Base-by-base conservation (phyloP, 1,140 invertebrate species). In the Prorops nasuta region DNA sequence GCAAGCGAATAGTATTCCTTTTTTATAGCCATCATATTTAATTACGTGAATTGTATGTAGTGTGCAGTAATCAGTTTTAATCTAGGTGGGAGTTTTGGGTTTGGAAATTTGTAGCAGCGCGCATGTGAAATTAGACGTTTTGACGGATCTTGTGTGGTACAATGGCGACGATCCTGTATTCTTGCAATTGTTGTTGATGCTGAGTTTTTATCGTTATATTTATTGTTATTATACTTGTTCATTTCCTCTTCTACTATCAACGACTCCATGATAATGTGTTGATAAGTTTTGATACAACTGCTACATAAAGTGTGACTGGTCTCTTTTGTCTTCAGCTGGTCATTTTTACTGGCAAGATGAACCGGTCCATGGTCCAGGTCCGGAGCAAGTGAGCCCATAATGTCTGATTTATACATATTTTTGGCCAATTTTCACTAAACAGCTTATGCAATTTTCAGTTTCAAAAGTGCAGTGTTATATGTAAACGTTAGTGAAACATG, bases 71-170 rank as follows among this genome's bases (percentile, higher is more conserved):
- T 20, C 8, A 3, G 36, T 10, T 8, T 19, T 28, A 35, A 51
- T 31, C 49, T 18, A 7, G 12, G 14, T n/a, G 49, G 45, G 42
- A 40, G 42, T 20, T 17, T 15, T 45, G 14, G n/a, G 17, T 2
- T 9, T 36, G 28, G 10, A 3, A 4, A 28, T 31, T 35, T 3
- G 24, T 10, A 12, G 9, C n/a, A 20, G 41, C 17, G 52, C 28
- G 37, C 20, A 54, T 54, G 42, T 51, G 49, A 45, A 45, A 51
- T 36, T 18, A 35, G 20, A 32, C 7, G 41, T 54, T 54, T 54
- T 54, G 41, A 54, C 47, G 47, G 51, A 54, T 50, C 24, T 34
- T 24, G 49, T 43, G 41, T 49, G 43, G n/a, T n/a, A 53, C 50
- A 52, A 52, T 52, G 50, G 50, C 50, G 50, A 52, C 42, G 17